A percentile compares a stretch with the other conserved stretches of the same genome.
These are phyloP conservation scores for Drosophila incognita DNA, from an alignment of 2,888 invertebrate species.

Conservation along the genomic window DNA sequence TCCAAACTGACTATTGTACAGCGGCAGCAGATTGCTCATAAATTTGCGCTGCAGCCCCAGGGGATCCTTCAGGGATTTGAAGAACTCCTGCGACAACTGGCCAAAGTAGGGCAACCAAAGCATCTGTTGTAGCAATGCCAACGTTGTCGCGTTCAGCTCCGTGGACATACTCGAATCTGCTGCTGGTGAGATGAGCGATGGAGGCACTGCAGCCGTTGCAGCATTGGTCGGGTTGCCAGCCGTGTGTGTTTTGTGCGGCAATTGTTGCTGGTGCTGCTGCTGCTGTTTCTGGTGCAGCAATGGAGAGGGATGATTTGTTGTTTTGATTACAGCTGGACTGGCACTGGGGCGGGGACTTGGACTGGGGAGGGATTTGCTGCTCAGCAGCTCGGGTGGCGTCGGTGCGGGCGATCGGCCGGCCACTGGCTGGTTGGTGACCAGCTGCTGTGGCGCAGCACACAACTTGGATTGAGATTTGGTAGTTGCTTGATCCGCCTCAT, in stretches of 20 bases:
- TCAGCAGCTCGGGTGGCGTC: constrained; percentile 19
- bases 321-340: background rate
- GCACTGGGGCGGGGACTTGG: constrained; percentile 31
- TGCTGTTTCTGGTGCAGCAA: constrained; percentile 1
- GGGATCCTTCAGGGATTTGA: constrained; percentile 83
- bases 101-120: constrained; percentile 89
- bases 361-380: constrained; percentile 20
- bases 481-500: constrained; percentile 84
- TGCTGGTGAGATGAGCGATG: constrained; percentile 44
- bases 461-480: constrained; percentile 25
- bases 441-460: background rate
- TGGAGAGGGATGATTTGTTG: constrained; percentile 1
- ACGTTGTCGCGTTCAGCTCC: constrained; percentile 89
- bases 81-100: constrained; percentile 86
- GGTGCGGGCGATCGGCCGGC: constrained; percentile 9
- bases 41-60: constrained; percentile 73
- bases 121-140: constrained; percentile 90
- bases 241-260: constrained; percentile 43
- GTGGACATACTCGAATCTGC: constrained; percentile 86
- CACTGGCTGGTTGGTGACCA: background rate
- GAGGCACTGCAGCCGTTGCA: constrained; percentile 29
- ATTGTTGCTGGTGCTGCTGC: constrained; percentile 13
- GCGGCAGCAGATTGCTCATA: constrained; percentile 75
- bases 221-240: constrained; percentile 32
- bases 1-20: constrained; percentile 67